phyloP scores from a whole-genome alignment of 2,888 invertebrate genomes.

The Petrolisthes manimaculis region DNA sequence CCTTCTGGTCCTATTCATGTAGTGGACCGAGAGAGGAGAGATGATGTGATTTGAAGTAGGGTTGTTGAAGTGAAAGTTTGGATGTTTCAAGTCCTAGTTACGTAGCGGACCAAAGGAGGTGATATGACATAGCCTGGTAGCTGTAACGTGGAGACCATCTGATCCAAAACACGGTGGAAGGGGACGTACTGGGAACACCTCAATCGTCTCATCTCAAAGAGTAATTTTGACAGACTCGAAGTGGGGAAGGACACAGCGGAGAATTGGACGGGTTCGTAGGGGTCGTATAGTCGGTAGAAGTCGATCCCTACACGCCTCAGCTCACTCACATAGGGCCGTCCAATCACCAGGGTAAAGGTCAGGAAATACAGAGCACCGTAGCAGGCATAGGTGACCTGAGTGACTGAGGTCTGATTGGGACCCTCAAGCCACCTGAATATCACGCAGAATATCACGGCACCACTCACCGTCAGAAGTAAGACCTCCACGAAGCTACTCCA shows the following conservation, averaged over 20 bases:
- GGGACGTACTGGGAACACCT: slow-evolving; percentile 51
- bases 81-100: slow-evolving; percentile 4
- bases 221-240: slow-evolving; percentile 20
- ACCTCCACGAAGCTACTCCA: slow-evolving; percentile 46
- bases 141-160: slow-evolving; percentile 55
- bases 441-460: slow-evolving; percentile 42
- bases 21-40: too few relatives aligned
- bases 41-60: too few relatives aligned
- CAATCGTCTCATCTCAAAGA: slow-evolving; percentile 20
- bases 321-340: slow-evolving; percentile 60
- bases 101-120: slow-evolving; percentile 57
- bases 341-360: slow-evolving; percentile 56
- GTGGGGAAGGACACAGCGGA: slow-evolving; percentile 57
- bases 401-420: not conserved
- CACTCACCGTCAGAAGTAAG: slow-evolving; percentile 31
- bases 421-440: slow-evolving; percentile 43
- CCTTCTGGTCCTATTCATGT: too few relatives aligned
- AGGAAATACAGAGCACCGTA: slow-evolving; percentile 61
- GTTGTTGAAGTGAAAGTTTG: not conserved
- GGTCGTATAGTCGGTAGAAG: slow-evolving; percentile 52
- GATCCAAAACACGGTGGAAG: slow-evolving; percentile 58
- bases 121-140: slow-evolving; percentile 48
- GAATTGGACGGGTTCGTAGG: slow-evolving; percentile 50
- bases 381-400: slow-evolving; percentile 18
- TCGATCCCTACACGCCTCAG: slow-evolving; percentile 29